A percentile compares a stretch with the other conserved stretches of the same genome.
Evolutionary conservation across 92 coral and sea anemone genomes (phyloP).

Genomic region (Phenganax marumi): DNA sequence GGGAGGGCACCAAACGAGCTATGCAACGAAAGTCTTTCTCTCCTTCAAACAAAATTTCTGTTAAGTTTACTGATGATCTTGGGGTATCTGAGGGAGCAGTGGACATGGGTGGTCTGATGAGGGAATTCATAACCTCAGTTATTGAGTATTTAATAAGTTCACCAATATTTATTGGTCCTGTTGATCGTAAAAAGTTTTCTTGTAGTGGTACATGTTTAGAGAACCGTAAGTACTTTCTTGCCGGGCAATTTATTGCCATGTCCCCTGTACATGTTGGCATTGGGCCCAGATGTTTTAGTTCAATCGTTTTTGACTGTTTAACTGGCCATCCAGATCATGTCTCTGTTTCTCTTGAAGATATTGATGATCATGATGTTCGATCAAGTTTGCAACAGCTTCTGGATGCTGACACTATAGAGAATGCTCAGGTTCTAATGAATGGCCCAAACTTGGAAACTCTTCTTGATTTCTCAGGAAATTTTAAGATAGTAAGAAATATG

Average conservation of each 20-base stretch:
- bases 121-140: conserved; percentile 58
- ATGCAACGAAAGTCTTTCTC: conserved; percentile 55
- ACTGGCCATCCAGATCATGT: background rate
- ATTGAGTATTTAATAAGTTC: conserved; percentile 28
- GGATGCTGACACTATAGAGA: background rate
- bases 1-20: conserved; percentile 25
- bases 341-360: background rate
- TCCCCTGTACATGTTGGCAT: background rate
- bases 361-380: background rate
- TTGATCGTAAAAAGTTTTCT: background rate
- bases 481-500: conserved; percentile 33
- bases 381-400: background rate
- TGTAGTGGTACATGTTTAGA: background rate
- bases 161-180: conserved; percentile 13
- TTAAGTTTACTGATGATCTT: conserved; percentile 69
- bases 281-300: background rate
- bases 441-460: background rate
- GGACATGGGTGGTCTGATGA: conserved; percentile 60
- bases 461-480: background rate
- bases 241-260: no score
- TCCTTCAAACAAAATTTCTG: conserved; percentile 66
- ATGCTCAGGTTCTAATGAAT: background rate
- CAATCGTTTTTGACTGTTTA: background rate
- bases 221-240: background rate
- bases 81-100: conserved; percentile 72